Base-by-base conservation (phyloP, 2,113 vertebrate genomes). In the Calyptommatus sinebrachiatus region DNA sequence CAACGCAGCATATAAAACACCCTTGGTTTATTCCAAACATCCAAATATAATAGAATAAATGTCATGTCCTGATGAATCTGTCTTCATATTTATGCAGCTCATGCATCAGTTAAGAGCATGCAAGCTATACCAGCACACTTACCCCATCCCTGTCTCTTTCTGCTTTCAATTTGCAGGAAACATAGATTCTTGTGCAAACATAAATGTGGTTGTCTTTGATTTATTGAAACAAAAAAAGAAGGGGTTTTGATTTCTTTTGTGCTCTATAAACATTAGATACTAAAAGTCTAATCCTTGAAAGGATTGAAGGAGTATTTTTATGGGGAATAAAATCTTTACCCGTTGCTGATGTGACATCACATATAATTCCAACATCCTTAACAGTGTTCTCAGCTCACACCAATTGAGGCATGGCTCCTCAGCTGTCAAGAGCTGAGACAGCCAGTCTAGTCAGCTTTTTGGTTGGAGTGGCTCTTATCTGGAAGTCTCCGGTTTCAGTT, bases 391-490 rank as follows among this genome's bases (percentile, higher is more conserved):
- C 71, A 79, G 66, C 26, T 85, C 78, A 46, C 16, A 79, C 48
- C 29, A 60, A 79, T 66, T 45, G 31, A 71, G 88, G 71, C 41
- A 68, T 26, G 22, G 68, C 81, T 76, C 77, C 16, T 28, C 78
- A 85, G 67, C 62, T 77, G 85, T 78, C 53, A 41, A 79, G 82
- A 71, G 78, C 73, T 81, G n/a, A n/a, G n/a, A n/a, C n/a, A n/a
- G n/a, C n/a, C n/a, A n/a, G n/a, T n/a, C n/a, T n/a, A n/a, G n/a
- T n/a, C n/a, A n/a, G n/a, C n/a, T n/a, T n/a, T n/a, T n/a, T n/a
- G n/a, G n/a, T n/a, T n/a, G n/a, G n/a, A n/a, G n/a, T n/a, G n/a
- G n/a, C n/a, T n/a, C n/a, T n/a, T n/a, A n/a, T n/a, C n/a, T n/a
- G n/a, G n/a, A n/a, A n/a, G n/a, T n/a, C n/a, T n/a, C n/a, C n/a